These are phyloP conservation scores for Pongo abelii DNA, from an alignment of 2,113 vertebrate genomes.

Conservation along the genomic window DNA sequence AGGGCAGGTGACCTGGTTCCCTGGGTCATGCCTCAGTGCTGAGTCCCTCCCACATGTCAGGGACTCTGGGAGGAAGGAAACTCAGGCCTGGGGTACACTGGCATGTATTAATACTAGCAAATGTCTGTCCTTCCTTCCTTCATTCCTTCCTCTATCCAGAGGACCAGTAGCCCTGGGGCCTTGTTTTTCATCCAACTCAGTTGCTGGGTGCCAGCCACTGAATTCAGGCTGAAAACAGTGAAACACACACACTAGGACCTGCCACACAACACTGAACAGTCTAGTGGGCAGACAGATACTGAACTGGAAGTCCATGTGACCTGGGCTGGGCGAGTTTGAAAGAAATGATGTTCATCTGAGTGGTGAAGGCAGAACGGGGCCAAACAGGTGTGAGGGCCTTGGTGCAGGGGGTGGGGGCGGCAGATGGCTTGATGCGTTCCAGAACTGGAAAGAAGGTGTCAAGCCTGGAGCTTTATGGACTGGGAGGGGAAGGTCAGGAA, in stretches of 20 bases:
- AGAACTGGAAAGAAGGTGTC: neutral
- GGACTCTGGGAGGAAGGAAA: neutral
- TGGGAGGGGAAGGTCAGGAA: neutral
- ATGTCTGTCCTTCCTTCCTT: neutral
- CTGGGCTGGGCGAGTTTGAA: neutral
- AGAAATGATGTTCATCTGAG: neutral
- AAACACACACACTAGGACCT: neutral
- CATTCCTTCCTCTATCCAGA: neutral
- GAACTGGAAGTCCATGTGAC: neutral
- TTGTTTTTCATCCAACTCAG: neutral
- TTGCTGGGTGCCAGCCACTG: neutral
- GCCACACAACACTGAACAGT: neutral
- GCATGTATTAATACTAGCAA: neutral
- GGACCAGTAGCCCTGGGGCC: neutral
- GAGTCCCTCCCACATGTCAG: accelerated
- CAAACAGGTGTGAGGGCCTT: neutral
- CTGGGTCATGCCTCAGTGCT: neutral
- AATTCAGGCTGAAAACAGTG: neutral
- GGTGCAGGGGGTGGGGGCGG: neutral
- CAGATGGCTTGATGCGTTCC: neutral
- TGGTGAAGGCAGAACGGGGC: neutral
- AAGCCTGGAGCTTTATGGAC: neutral
- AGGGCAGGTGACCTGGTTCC: neutral
- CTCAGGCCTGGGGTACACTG: neutral
- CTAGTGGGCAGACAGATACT: neutral